Percentiles rank a stretch among this genome's conserved stretches.
phyloP scores from a whole-genome alignment of 1,140 invertebrate species.

The Dreissena rostriformis region DNA sequence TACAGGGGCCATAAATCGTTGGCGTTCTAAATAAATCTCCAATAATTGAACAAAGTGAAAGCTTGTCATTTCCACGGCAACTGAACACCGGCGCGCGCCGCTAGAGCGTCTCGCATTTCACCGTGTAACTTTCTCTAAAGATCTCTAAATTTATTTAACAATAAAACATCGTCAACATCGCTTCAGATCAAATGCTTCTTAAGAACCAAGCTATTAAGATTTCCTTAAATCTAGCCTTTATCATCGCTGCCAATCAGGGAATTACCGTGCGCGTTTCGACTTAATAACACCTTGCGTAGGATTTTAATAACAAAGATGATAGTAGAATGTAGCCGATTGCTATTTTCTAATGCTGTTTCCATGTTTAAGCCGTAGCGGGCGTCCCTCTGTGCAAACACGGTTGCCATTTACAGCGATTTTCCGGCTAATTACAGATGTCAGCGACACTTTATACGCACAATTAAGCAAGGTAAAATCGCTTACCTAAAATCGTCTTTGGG shows the following conservation, averaged over 20 bases:
- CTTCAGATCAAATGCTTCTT: constrained; percentile 2
- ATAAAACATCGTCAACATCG: constrained; percentile 1
- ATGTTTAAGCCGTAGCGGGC: neutral
- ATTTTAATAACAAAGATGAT: constrained; percentile 41
- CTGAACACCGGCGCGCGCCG: constrained; percentile 48
- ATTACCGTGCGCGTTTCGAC: neutral
- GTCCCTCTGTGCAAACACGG: neutral
- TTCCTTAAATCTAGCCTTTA: neutral
- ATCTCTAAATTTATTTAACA: constrained; percentile 52
- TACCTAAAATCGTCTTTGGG: constrained; percentile 10
- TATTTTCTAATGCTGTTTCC: constrained; percentile 45
- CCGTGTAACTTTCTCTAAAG: constrained; percentile 44
- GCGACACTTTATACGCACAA: constrained; percentile 41
- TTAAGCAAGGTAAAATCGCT: constrained; percentile 49
- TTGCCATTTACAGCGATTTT: constrained; percentile 42
- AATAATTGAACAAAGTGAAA: constrained; percentile 35
- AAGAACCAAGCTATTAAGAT: neutral
- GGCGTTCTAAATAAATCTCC: constrained; percentile 46
- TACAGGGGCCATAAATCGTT: constrained; percentile 32
- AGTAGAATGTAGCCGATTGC: constrained; percentile 34
- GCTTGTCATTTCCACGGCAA: constrained; percentile 33
- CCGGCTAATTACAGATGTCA: constrained; percentile 7
- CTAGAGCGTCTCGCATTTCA: constrained; percentile 11
- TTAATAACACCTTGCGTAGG: constrained; percentile 1
- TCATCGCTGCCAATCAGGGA: neutral